Percentiles rank a stretch among this genome's conserved stretches.
Conservation (phyloP, 2,888 invertebrate genomes). For the Harpalus rufipes region DNA sequence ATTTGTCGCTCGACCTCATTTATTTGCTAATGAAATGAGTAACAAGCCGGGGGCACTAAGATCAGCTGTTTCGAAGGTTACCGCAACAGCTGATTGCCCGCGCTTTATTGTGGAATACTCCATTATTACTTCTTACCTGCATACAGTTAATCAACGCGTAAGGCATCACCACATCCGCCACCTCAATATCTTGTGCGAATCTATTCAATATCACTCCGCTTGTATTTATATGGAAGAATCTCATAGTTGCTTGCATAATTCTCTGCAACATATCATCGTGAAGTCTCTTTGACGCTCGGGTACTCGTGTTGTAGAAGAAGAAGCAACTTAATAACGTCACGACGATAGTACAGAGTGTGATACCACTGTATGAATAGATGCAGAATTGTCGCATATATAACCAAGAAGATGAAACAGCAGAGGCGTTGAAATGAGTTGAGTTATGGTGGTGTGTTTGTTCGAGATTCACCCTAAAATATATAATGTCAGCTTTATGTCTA, state of each 20-base stretch:
- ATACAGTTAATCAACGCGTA: slow-evolving; percentile 82
- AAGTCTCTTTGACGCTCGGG: slow-evolving; percentile 87
- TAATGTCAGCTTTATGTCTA: neutral
- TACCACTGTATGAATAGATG: slow-evolving; percentile 75
- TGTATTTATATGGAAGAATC: slow-evolving; percentile 93
- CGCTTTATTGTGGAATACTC: too few relatives aligned
- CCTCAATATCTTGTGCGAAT: slow-evolving; percentile 93
- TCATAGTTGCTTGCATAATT: slow-evolving; percentile 88
- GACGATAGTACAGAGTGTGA: slow-evolving; percentile 79
- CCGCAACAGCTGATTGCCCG: too few relatives aligned
- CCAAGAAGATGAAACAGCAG: slow-evolving; percentile 71
- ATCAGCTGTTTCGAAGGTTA: too few relatives aligned
- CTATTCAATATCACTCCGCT: slow-evolving; percentile 90
- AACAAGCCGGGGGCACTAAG: too few relatives aligned
- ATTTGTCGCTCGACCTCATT: too few relatives aligned
- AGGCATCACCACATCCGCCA: slow-evolving; percentile 83
- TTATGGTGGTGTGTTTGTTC: slow-evolving; percentile 59
- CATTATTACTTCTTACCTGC: slow-evolving; percentile 73
- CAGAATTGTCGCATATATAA: slow-evolving; percentile 74
- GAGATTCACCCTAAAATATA: slow-evolving; percentile 66
- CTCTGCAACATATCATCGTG: slow-evolving; percentile 92
- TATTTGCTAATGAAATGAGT: too few relatives aligned
- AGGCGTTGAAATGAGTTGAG: neutral
- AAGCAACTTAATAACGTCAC: slow-evolving; percentile 80
- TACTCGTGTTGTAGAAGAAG: slow-evolving; percentile 83